Evolutionary conservation across 2,113 vertebrate species (phyloP), one percentile per base, ranked within the genome.

Genomic region (Panurus biarmicus): DNA sequence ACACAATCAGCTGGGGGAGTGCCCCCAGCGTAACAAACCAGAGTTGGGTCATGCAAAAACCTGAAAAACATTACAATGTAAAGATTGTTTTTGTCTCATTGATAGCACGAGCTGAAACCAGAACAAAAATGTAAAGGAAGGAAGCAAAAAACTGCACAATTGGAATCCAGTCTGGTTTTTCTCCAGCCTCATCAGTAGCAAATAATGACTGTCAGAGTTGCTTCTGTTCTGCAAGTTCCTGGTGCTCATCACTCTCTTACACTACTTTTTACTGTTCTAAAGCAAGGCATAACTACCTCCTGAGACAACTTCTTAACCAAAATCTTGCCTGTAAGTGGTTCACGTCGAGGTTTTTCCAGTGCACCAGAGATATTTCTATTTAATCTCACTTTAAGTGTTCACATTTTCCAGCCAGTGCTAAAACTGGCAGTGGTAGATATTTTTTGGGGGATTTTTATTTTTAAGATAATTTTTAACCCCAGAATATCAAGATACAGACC

Each of bases 61-160:
- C 11, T 40, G 9, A 5, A 8, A 42, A 60, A 80, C 0, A 3
- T 79, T 38, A 35, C 3, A 1, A 33, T 6, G 5, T 7, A 51
- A 54, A 66, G 13, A 9, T n/a, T 33, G 4, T 42, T 45, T 28
- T 28, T 61, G 4, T 19, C 45, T 73, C 10, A 3, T 87, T 70
- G 17, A 22, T 9, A 73, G 35, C 19, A 24, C 1, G 14, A 58
- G 8, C 9, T 35, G 22, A 92, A 90, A 57, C 3, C 16, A 51
- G 11, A 65, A 87, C 7, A 67, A 75, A 51, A 77, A 69, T 10
- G 7, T 14, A 81, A 60, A 38, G 7, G 17, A 50, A 79, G 5
- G 17, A 33, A 51, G 9, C 4, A 77, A 93, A 76, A 74, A 5
- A 1, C 14, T 64, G 14, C 25, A 2, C 7, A 9, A 14, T 5